A percentile compares a stretch with the other conserved stretches of the same genome.
Conservation (phyloP, 2,797 vertebrate genomes). For the Enteromius treurensis region DNA sequence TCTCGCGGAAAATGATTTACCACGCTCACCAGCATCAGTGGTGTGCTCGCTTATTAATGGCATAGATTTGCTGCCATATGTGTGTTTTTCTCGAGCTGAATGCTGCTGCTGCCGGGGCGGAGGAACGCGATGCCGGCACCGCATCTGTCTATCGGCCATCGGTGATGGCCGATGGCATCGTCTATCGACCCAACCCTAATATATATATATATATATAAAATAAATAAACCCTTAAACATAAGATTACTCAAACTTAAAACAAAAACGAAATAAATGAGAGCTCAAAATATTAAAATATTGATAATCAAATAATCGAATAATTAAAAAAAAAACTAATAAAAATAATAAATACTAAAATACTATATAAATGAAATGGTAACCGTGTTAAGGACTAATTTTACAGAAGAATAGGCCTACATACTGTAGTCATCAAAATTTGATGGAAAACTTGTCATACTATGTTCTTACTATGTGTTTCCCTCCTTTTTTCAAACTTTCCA, state of each 20-base stretch:
- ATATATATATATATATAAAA: too few relatives aligned
- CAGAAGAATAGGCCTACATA: not conserved
- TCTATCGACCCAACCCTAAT: too few relatives aligned
- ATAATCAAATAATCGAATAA: not conserved
- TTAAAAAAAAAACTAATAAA: not conserved
- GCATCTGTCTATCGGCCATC: too few relatives aligned
- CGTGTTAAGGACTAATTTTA: not conserved
- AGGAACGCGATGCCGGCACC: too few relatives aligned
- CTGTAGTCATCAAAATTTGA: not conserved
- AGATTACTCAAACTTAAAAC: not conserved
- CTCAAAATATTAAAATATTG: not conserved
- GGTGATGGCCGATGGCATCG: too few relatives aligned
- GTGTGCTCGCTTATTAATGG: too few relatives aligned
- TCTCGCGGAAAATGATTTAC: too few relatives aligned
- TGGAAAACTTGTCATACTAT: not conserved
- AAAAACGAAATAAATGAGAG: not conserved
- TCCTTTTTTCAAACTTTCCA: conserved; percentile 57
- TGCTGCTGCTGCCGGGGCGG: too few relatives aligned
- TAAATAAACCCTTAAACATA: too few relatives aligned
- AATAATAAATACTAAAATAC: not conserved
- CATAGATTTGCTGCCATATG: too few relatives aligned
- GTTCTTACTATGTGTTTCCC: conserved; percentile 12
- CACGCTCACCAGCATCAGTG: too few relatives aligned
- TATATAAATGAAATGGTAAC: not conserved
- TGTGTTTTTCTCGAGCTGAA: too few relatives aligned